A percentile compares a stretch with the other conserved stretches of the same genome.
Conservation (phyloP, 2,797 vertebrate genomes). For the Poecilia picta region DNA sequence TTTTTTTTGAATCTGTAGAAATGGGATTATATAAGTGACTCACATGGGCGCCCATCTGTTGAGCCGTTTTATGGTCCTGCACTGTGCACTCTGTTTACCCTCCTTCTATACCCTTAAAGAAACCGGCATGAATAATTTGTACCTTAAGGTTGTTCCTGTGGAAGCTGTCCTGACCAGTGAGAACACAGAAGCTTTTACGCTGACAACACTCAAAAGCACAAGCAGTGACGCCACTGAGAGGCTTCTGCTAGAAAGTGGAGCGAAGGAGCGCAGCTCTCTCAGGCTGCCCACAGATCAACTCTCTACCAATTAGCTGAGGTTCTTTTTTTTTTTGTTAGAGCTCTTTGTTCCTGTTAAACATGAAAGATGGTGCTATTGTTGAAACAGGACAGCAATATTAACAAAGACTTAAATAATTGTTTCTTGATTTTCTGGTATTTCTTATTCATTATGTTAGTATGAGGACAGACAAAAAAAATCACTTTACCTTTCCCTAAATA, state of each 20-base stretch:
- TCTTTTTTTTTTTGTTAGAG: constrained; percentile 46
- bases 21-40: constrained; percentile 70
- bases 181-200: constrained; percentile 60
- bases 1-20: constrained; percentile 55
- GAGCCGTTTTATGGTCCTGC: constrained; percentile 34
- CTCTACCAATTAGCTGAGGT: constrained; percentile 23
- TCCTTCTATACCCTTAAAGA: constrained; percentile 47
- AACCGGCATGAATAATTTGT: constrained; percentile 75
- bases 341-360: constrained; percentile 37
- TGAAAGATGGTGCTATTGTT: constrained; percentile 6
- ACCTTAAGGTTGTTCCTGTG: constrained; percentile 60
- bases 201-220: constrained; percentile 50
- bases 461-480: background rate
- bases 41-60: constrained; percentile 60
- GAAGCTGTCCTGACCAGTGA: constrained; percentile 58
- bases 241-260: constrained; percentile 6
- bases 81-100: constrained; percentile 37
- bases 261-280: background rate
- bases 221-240: constrained; percentile 20
- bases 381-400: constrained; percentile 30
- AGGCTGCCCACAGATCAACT: constrained; percentile 13
- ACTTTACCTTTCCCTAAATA: background rate
- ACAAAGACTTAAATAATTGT: constrained; percentile 1
- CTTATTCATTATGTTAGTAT: background rate
- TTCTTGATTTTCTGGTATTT: background rate